Evolutionary conservation across 2,888 invertebrate species (phyloP), one percentile per base, ranked within the genome.

Genomic region (Perizoma flavofasciatum): DNA sequence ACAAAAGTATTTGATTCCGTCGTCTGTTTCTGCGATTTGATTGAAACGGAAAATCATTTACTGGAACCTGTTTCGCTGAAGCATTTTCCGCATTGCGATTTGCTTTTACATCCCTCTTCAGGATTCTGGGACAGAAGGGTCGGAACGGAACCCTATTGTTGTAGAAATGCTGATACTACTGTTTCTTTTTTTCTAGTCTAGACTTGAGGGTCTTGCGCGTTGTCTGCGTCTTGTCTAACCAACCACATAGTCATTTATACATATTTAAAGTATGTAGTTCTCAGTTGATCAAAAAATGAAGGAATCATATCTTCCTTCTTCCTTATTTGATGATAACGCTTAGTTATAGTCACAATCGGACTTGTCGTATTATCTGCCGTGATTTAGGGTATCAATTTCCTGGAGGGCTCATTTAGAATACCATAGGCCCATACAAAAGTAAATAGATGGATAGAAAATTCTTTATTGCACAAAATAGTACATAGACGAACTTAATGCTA

Each of bases 1-100:
- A 46, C 56, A 50, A 55, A 49, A 49, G 50, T 44, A 63, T 59
- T 63, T 55, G 64, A 73, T 63, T 65, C 63, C 55, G 55, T 63
- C 63, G 49, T 62, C 66, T 59, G 61, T 69, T 60, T 64, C 65
- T 60, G 66, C 72, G 67, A 73, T 77, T 74, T 73, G 78, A 77
- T 77, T 76, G 73, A 74, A 75, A 72, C 69, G 71, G 63, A 70
- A 73, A 73, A 73, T 74, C 69, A 76, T 75, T 75, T 73, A 70
- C 68, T 53, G 68, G 68, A 65, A 64, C 69, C 70, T 66, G 72
- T 73, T 73, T 69, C 69, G 69, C 60, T 57, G 63, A 65, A 66
- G 62, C 67, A 72, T 73, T 71, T 73, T 70, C 67, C 69, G 66
- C 66, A 57, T 70, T 67, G 71, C 68, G 68, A 74, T 77, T 72